phyloP scores from a whole-genome alignment of 1,140 invertebrate genomes.

The Eumaeus atala region DNA sequence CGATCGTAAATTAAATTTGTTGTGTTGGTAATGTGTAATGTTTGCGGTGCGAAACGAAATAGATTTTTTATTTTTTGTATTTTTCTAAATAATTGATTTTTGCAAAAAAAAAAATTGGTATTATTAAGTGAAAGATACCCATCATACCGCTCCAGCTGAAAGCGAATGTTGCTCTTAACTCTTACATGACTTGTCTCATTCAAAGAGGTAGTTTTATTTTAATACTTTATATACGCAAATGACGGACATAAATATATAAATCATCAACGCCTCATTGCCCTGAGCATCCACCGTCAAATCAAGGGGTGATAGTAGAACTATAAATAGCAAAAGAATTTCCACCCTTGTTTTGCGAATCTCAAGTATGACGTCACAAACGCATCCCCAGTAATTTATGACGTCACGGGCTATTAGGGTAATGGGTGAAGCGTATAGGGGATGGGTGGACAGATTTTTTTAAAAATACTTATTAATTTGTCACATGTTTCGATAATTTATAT shows the following conservation, averaged over 20 bases:
- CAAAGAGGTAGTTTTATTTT: too few species aligned
- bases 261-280: constrained; percentile 1
- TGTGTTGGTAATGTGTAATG: too few species aligned
- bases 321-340: constrained; percentile 16
- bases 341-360: constrained; percentile 29
- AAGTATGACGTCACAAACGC: constrained; percentile 24
- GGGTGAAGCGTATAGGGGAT: constrained; percentile 10
- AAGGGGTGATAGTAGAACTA: not conserved
- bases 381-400: constrained; percentile 47
- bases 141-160: too few species aligned
- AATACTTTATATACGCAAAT: not conserved
- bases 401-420: constrained; percentile 47
- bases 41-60: too few species aligned
- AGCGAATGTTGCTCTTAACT: too few species aligned
- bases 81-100: too few species aligned
- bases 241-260: not conserved
- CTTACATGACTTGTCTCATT: too few species aligned
- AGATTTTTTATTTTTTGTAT: too few species aligned
- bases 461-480: constrained; percentile 11
- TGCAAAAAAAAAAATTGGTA: too few species aligned
- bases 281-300: not conserved
- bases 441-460: not conserved
- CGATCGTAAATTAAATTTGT: too few species aligned
- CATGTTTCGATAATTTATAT: not conserved
- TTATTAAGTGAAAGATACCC: too few species aligned